Base-by-base conservation (phyloP, 2,888 invertebrate species). In the Nymphalis polychloros region DNA sequence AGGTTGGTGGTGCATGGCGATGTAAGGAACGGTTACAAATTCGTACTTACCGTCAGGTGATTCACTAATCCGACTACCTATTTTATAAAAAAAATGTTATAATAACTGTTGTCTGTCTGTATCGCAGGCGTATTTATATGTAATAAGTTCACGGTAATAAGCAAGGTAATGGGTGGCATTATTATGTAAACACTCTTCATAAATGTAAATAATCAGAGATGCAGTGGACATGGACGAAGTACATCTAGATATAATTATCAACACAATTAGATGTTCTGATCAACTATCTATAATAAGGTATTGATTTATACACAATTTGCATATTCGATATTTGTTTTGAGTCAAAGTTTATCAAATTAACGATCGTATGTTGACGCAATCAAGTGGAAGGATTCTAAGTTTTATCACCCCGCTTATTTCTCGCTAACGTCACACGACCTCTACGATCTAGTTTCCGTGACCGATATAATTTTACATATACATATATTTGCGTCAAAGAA, bases 391-490 rank as follows among this genome's bases (percentile, higher is more conserved):
- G 64, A 53, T 67, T 64, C 69, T 27, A 62, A 55, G 67, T 59
- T 62, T 69, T 69, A 67, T 71, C 71, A 55, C 31, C 41, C 57
- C 49, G 17, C 48, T 68, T 53, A 64, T 61, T 62, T 64, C 64
- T 64, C 48, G 35, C 48, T 64, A 67, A 69, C 68, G 71, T 60
- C 60, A 48, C 41, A 47, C 63, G 69, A 71, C 69, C 71, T 67
- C 69, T 69, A 53, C 63, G 69, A 27, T 59, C 71, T 59, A 67
- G 67, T 69, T 69, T 49, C 59, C 69, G 35, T 64, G 69, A 67
- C 67, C 59, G 67, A 63, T 69, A 63, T 72, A 13, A 41, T 41
- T 41, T 41, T 41, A 35, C 31, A 35, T 35, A 41, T 41, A 13
- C 3, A 59, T 27, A 17, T 53, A 50, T 7, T 27, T 57, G 41